Conservation (phyloP, 2,797 vertebrate genomes). For the Phoebastria nigripes region DNA sequence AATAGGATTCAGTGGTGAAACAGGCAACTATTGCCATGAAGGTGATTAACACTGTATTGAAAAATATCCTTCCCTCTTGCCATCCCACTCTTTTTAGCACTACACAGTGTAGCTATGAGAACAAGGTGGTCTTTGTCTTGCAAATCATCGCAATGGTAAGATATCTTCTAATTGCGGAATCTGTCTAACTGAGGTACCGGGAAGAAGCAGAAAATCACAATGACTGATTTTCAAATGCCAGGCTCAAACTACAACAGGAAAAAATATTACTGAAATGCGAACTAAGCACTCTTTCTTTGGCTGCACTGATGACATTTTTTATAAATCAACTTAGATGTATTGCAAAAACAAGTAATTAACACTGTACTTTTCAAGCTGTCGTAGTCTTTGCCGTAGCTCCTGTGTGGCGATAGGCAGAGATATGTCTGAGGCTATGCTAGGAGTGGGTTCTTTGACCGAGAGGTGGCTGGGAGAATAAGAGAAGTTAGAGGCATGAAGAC, state of each 20-base stretch:
- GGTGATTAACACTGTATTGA: background rate
- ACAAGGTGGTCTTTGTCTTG: background rate
- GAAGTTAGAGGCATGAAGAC: constrained; percentile 75
- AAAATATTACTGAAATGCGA: background rate
- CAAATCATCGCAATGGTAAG: background rate
- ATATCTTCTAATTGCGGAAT: background rate
- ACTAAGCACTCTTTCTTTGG: background rate
- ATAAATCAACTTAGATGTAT: background rate
- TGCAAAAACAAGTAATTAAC: background rate
- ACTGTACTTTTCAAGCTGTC: constrained; percentile 91
- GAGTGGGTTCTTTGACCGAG: constrained; percentile 89
- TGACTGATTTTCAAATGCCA: background rate
- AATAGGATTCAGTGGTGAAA: background rate
- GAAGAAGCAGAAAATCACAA: background rate
- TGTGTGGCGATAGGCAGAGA: constrained; percentile 89
- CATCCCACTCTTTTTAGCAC: background rate
- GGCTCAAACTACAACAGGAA: background rate
- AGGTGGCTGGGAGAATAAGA: constrained; percentile 83
- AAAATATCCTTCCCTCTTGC: background rate
- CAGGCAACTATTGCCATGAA: background rate
- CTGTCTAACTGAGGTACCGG: background rate
- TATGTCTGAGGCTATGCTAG: constrained; percentile 96
- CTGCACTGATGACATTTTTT: background rate
- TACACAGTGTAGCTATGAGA: background rate
- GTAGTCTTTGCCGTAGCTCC: constrained; percentile 88